These are phyloP conservation scores for Nesospiza acunhae DNA, from an alignment of 2,113 vertebrate species.

Conservation along the genomic window DNA sequence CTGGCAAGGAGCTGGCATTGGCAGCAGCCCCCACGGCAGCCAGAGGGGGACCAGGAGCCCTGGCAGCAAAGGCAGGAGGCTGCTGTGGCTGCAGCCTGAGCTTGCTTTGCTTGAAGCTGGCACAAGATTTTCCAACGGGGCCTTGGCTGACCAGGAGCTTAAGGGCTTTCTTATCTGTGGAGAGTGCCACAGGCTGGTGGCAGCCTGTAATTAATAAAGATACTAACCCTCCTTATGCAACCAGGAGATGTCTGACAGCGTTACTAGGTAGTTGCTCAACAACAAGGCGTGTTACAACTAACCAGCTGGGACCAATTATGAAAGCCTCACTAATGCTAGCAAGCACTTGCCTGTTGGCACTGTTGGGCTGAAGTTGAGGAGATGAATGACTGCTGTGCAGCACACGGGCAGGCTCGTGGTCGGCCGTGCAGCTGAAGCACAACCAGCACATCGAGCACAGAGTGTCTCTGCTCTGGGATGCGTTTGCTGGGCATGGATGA, in stretches of 20 bases:
- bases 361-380: neutral
- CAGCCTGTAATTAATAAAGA: neutral
- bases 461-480: neutral
- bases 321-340: constrained; percentile 1
- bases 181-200: neutral
- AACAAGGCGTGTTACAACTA: constrained; percentile 34
- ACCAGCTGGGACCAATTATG: constrained; percentile 40
- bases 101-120: neutral
- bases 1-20: neutral
- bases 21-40: neutral
- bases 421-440: neutral
- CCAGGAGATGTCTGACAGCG: neutral
- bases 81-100: neutral
- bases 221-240: constrained; percentile 24
- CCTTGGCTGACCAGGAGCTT: neutral
- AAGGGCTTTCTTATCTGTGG: neutral
- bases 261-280: constrained; percentile 43
- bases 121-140: neutral
- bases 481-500: neutral
- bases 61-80: neutral
- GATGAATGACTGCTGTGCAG: neutral
- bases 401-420: accelerated
- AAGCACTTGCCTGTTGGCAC: constrained; percentile 8
- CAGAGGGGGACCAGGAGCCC: neutral
- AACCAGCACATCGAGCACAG: accelerated